Percentiles rank a stretch among this genome's conserved stretches.
Conservation (phyloP, 2,113 vertebrate genomes). For the Columba livia region DNA sequence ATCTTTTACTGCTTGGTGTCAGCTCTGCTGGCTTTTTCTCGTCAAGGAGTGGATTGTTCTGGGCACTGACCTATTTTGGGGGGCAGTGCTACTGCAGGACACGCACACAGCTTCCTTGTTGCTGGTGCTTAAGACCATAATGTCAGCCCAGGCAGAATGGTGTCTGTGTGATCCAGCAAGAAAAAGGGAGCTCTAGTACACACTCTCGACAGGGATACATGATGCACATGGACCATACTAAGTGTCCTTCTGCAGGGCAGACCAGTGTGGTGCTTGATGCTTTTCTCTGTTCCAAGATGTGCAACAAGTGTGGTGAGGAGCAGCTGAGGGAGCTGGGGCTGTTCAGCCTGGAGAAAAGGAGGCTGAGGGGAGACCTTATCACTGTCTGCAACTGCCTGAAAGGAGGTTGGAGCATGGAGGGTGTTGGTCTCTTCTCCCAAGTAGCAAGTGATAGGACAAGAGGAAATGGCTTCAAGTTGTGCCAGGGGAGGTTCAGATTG, state of each 20-base stretch:
- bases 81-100: neutral
- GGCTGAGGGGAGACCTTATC: no score
- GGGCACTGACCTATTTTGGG: neutral
- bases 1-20: neutral
- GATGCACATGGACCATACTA: neutral
- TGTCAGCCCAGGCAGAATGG: neutral
- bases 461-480: no score
- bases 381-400: no score
- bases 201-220: neutral
- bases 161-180: neutral
- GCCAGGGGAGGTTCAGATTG: no score
- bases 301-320: neutral
- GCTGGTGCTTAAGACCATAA: neutral
- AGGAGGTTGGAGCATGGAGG: no score
- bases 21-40: neutral
- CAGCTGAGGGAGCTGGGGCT: no score
- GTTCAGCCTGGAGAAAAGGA: no score
- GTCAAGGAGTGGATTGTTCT: neutral
- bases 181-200: neutral
- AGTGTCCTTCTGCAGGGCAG: neutral
- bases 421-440: no score
- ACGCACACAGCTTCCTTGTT: fast-evolving
- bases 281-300: neutral
- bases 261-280: neutral
- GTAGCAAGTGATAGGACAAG: no score